Conservation (phyloP, 2,113 vertebrate species). For the Callorhinus ursinus region DNA sequence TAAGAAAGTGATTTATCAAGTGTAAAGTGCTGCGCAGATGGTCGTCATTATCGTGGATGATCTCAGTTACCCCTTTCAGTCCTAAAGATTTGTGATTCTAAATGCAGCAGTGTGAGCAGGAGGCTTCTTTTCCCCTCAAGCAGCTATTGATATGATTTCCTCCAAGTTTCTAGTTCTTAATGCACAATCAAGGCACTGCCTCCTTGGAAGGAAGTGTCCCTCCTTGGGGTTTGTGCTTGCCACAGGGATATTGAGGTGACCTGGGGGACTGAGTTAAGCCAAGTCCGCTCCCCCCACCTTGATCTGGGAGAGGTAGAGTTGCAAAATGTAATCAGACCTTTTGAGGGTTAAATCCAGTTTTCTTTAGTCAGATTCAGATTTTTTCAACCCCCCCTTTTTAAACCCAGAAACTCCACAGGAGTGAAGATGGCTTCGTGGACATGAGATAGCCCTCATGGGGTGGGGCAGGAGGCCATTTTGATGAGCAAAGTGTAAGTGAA, state of each 20-base stretch:
- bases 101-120: not conserved
- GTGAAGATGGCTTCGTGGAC: not conserved
- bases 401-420: not conserved
- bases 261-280: not conserved
- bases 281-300: too few species aligned
- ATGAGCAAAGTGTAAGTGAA: not conserved
- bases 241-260: not conserved
- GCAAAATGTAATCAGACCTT: not conserved
- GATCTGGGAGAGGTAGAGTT: not conserved
- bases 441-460: not conserved
- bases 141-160: not conserved
- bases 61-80: not conserved
- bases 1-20: slow-evolving; percentile 30
- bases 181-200: not conserved
- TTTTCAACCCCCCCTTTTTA: not conserved
- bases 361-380: not conserved
- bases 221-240: not conserved
- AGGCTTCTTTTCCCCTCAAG: not conserved
- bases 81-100: slow-evolving; percentile 38
- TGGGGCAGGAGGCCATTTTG: not conserved
- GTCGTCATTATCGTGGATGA: slow-evolving; percentile 26
- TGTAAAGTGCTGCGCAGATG: slow-evolving; percentile 3
- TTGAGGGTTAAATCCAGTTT: slow-evolving; percentile 41
- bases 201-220: not conserved
- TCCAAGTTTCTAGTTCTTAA: not conserved